Evolutionary conservation across 2,797 vertebrate genomes (phyloP), one percentile per base, ranked within the genome.

Genomic region (Pangasius djambal): DNA sequence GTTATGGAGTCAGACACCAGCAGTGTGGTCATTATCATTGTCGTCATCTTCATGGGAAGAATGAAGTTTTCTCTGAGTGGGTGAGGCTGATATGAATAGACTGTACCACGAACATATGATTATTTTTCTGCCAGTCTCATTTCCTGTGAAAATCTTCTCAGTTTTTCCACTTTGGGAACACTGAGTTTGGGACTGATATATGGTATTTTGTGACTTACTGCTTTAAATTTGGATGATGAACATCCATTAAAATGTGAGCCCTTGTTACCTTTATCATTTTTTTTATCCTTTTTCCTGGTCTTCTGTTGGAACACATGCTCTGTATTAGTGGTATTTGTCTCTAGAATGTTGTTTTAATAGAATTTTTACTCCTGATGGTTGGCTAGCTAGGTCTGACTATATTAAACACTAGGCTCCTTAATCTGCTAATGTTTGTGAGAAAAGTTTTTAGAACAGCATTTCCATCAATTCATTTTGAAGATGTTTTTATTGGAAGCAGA

Each of bases 41-140:
- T 88, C 86, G 63, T 90, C 91, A 90, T 90, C 86, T 69, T 89
- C 91, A 87, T 94, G 89, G 44, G 40, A 74, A 81, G 40, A 67
- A 67, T 79, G 82, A 75, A 59, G 25, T 31, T 16, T 20, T 34
- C 37, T 83, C 65, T 85, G 81, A 40, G 72, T 72, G 75, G 69
- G 81, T 55, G 50, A 31, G 18, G 69, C 63, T 84, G 31, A 59
- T 61, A 75, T 83, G 50, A 83, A 89, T 72, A 52, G 55, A 20
- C 3, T 59, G 6, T 18, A 69, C 1, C 67, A 69, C 67, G 16
- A 31, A 69, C n/a, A 6, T 69, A 2, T n/a, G n/a, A 31, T 31
- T 67, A 6, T 81, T 40, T 57, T 20, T 15, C 65, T 18, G 77
- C 81, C 65, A 10, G 86, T 87, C 61, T 67, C 22, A 25, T 69